Conservation (phyloP, 1,140 invertebrate species). For the Aporrectodea caliginosa region DNA sequence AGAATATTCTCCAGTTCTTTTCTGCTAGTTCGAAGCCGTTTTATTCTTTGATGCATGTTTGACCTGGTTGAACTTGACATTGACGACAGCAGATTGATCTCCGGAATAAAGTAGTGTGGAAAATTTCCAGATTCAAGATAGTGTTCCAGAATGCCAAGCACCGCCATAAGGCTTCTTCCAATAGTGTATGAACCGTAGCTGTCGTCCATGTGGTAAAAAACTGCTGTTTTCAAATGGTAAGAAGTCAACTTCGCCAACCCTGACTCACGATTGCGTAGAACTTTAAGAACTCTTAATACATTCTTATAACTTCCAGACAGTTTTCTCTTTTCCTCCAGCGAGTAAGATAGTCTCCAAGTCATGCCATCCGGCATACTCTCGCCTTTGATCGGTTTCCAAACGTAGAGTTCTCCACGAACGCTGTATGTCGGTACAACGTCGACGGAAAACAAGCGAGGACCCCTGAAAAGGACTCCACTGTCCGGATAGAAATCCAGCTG, state of each 20-base stretch:
- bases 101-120: conserved; percentile 8
- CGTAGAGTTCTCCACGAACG: neutral
- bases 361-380: neutral
- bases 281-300: conserved; percentile 1
- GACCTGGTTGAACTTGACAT: neutral
- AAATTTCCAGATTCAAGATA: neutral
- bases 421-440: conserved; percentile 3
- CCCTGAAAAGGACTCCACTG: too few species aligned
- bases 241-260: conserved; percentile 1
- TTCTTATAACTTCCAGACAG: neutral
- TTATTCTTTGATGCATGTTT: neutral
- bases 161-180: neutral
- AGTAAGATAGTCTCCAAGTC: conserved; percentile 5
- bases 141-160: neutral
- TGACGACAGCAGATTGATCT: neutral
- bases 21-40: neutral
- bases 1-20: neutral
- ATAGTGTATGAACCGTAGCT: neutral
- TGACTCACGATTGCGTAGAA: neutral
- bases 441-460: neutral
- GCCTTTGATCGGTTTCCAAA: conserved; percentile 6
- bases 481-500: neutral
- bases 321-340: neutral
- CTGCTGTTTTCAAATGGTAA: conserved; percentile 13
- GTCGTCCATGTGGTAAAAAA: conserved; percentile 5